These are phyloP conservation scores for Morpho achilles DNA, from an alignment of 2,888 invertebrate species.

Conservation along the genomic window DNA sequence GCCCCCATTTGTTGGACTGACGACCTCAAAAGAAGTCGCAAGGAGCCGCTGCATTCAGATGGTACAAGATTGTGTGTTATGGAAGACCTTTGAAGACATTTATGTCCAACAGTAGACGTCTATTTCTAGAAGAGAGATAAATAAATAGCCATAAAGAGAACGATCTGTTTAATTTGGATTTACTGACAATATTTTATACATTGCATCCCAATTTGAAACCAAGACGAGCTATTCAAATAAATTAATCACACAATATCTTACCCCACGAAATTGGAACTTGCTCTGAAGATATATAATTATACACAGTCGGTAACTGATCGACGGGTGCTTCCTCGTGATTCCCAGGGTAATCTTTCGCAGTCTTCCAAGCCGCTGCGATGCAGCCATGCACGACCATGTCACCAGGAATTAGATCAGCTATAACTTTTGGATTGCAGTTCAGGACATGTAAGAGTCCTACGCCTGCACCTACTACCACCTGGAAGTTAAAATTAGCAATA, in stretches of 20 bases:
- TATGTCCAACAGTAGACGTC: too few relatives aligned
- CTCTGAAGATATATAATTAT: slow-evolving; percentile 90
- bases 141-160: too few relatives aligned
- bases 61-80: too few relatives aligned
- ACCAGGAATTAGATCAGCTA: slow-evolving; percentile 88
- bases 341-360: slow-evolving; percentile 58
- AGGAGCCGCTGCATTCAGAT: too few relatives aligned
- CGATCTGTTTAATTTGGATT: too few relatives aligned
- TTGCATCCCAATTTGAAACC: too few relatives aligned
- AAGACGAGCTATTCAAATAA: too few relatives aligned
- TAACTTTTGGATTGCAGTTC: slow-evolving; percentile 79
- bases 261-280: slow-evolving; percentile 89
- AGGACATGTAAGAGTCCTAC: slow-evolving; percentile 86
- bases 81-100: too few relatives aligned
- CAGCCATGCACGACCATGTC: slow-evolving; percentile 87
- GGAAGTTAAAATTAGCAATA: slow-evolving; percentile 31
- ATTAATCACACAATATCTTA: slow-evolving; percentile 16
- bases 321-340: slow-evolving; percentile 57
- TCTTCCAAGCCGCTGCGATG: slow-evolving; percentile 83
- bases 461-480: slow-evolving; percentile 80
- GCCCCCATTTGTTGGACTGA: too few relatives aligned
- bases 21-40: too few relatives aligned
- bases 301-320: slow-evolving; percentile 78
- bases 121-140: too few relatives aligned
- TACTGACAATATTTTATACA: too few relatives aligned